Evolutionary conservation across 1,140 invertebrate species (phyloP), one percentile per base, ranked within the genome.

Genomic region (Magallana angulata): DNA sequence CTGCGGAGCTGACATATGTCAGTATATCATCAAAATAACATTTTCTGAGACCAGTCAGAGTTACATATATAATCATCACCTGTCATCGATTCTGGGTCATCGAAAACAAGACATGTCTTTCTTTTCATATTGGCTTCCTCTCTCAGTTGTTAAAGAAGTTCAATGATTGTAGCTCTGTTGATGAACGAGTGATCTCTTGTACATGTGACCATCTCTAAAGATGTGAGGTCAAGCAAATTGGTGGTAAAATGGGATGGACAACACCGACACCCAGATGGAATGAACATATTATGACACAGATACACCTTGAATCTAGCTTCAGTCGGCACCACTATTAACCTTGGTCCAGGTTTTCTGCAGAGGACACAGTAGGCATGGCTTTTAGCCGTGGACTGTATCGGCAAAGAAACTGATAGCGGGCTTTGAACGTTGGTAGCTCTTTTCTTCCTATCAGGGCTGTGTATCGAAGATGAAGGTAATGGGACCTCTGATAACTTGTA

Each of bases 311-410:
- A 71, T 36, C 86, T 24, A n/a, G 56, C 36, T 24, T 58, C 30
- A 24, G 82, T 4, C 58, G 86, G 62, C 2, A 87, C 86, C 57
- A 84, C 62, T 59, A 87, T 36, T 59, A 87, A 76, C 57, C 84
- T 87, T 71, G 86, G 86, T 16, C 86, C 86, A 16, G 86, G 48
- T 76, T 76, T 83, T 58, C 84, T 87, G 30, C 86, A 87, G 7
- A 84, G 7, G 7, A 57, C 68, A 71, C 86, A 84, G 30, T 83
- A 87, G n/a, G 86, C 80, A 87, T 87, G 86, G 36, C 36, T 5
- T 48, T 48, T 48, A 4, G 3, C 36, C 3, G 36, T 48, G 36
- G 36, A 48, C 36, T 14, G 18, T 58, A 24, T 87, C 59, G 16
- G 86, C 11, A 84, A 48, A 7, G 30, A 16, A 11, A 87, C 82